Percentiles rank a stretch among this genome's conserved stretches.
phyloP scores from a whole-genome alignment of 2,797 vertebrate genomes.

The Mareca strepera region DNA sequence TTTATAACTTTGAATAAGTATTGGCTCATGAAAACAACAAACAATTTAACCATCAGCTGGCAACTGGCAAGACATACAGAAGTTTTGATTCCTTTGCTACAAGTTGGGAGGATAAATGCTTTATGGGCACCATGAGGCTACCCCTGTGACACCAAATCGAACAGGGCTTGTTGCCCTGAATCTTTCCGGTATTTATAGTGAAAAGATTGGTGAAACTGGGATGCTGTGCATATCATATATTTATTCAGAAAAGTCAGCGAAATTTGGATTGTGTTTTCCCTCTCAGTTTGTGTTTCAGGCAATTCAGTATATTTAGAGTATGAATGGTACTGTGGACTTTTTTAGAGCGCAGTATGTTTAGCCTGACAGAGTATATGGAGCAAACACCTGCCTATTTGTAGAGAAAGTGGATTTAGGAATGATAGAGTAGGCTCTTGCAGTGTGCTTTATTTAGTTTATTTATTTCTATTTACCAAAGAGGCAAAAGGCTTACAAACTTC shows the following conservation, averaged over 20 bases:
- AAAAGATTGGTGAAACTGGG: not conserved
- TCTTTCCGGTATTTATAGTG: not conserved
- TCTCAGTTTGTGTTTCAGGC: not conserved
- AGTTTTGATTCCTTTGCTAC: not conserved
- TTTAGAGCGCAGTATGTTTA: constrained; percentile 35
- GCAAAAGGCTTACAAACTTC: constrained; percentile 27
- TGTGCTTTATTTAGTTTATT: constrained; percentile 46
- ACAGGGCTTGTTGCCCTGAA: not conserved
- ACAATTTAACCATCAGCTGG: not conserved
- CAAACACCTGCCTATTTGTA: constrained; percentile 37
- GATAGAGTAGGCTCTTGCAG: not conserved
- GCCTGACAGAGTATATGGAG: constrained; percentile 9
- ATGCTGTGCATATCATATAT: not conserved
- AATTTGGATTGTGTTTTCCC: not conserved
- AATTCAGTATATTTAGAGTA: constrained; percentile 2
- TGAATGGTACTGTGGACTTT: constrained; percentile 3
- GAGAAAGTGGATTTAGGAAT: constrained; percentile 29
- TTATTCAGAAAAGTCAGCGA: not conserved
- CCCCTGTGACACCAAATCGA: not conserved
- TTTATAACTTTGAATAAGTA: not conserved
- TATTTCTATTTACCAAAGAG: constrained; percentile 53
- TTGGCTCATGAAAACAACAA: not conserved
- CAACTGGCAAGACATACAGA: not conserved
- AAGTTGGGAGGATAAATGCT: not conserved
- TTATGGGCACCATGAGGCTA: not conserved